Base-by-base conservation (phyloP, 2,113 vertebrate genomes). In the Poeciliopsis turrubarensis region DNA sequence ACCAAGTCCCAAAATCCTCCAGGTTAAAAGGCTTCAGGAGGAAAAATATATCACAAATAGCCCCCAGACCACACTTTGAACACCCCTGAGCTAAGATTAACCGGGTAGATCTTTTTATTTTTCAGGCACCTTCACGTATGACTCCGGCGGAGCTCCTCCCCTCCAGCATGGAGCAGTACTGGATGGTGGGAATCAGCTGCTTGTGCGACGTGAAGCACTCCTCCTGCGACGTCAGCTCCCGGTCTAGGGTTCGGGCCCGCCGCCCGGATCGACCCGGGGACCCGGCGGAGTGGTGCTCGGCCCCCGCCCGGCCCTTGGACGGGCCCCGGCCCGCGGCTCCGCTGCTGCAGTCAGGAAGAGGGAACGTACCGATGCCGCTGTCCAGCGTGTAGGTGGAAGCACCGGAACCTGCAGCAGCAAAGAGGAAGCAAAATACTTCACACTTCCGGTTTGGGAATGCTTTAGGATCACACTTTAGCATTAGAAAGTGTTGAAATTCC, bases 331-430 rank as follows among this genome's bases (percentile, higher is more conserved):
- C 94, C 0, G 96, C 94, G 0, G 94, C 94, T 0, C 97, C 95
- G 11, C 93, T 92, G 29, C 94, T 95, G 47, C 97, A 97, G 86
- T 98, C 97, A 0, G 97, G 97, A 10, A 97, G 95, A 0, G 97
- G 97, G 87, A 99, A 99, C 6, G 97, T 99, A 3, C 97, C 97
- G 10, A 99, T 99, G 70, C 97, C 97, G 3, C 97, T 99, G 95
- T 98, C 97, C 90, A 98, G 92, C 0, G 97, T 99, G 92, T 97
- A 94, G 0, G 97, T 98, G 89, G 97, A 95, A 0, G 96, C 97
- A 5, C 96, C 95, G 0, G 97, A 99, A 39, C 94, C 97, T 98
- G 81, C 1, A 10, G 77, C 61, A 57, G 11, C 30, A 37, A 1
- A 60, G 5, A 81, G 92, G 89, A 30, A 94, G 34, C 10, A 37